phyloP scores from a whole-genome alignment of 2,888 invertebrate genomes.

The Iphiclides podalirius region DNA sequence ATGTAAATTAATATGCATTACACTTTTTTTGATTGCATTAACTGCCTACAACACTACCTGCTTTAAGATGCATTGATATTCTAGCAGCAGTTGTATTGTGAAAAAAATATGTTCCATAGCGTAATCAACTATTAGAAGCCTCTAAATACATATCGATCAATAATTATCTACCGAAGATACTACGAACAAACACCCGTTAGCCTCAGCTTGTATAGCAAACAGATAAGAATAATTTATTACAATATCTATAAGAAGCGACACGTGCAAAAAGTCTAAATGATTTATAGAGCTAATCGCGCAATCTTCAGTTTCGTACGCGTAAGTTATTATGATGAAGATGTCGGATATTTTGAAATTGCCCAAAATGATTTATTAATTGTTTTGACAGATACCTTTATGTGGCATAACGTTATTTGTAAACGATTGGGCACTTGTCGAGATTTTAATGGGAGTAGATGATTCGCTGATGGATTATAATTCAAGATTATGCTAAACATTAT shows the following conservation, averaged over 20 bases:
- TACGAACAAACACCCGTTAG: conserved; percentile 26
- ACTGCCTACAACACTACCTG: no score
- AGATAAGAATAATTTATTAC: conserved; percentile 35
- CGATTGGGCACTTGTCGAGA: no score
- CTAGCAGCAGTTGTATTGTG: no score
- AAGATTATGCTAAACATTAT: no score
- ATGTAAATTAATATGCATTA: no score
- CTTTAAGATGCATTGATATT: no score
- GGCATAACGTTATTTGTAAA: no score
- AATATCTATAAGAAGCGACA: conserved; percentile 35
- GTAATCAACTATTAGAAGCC: no score
- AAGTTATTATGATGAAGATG: conserved; percentile 25
- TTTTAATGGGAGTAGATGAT: no score
- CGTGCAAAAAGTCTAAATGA: conserved; percentile 34
- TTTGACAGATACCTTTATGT: conserved; percentile 19
- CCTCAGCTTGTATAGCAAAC: conserved; percentile 25
- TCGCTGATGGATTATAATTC: no score
- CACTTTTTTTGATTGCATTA: no score
- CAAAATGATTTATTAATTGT: conserved; percentile 24
- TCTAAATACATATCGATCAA: conserved; percentile 5
- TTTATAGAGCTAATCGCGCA: conserved; percentile 31
- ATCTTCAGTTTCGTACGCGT: conserved; percentile 13
- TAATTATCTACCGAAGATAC: conserved; percentile 3
- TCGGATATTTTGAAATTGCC: conserved; percentile 18
- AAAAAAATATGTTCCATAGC: no score